Evolutionary conservation across 2,888 invertebrate genomes (phyloP).

Genomic region (Tethea ocularis): DNA sequence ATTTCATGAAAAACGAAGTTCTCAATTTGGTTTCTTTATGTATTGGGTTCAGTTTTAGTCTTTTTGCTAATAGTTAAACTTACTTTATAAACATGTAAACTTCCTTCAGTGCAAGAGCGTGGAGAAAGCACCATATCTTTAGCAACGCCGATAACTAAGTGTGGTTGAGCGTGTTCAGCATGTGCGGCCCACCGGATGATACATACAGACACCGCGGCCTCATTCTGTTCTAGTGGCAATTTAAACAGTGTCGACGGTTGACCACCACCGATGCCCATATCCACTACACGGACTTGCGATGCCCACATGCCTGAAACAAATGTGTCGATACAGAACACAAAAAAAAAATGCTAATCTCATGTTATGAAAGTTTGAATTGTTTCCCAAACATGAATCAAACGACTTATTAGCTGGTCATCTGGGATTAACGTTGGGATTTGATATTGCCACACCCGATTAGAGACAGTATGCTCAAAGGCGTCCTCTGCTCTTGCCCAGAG

Average conservation of each 20-base stretch:
- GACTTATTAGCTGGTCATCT: constrained; percentile 63
- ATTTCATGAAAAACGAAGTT: not conserved
- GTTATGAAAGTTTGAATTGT: constrained; percentile 40
- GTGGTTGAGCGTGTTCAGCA: constrained; percentile 68
- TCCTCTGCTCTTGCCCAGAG: constrained; percentile 80
- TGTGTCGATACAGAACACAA: not conserved
- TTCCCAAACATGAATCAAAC: constrained; percentile 80
- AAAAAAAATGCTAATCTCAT: not conserved
- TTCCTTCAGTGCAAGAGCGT: constrained; percentile 91
- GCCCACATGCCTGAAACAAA: constrained; percentile 94
- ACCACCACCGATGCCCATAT: constrained; percentile 86
- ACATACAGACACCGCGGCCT: constrained; percentile 95
- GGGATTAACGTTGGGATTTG: constrained; percentile 79
- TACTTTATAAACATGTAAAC: constrained; percentile 93
- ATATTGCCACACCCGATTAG: constrained; percentile 81
- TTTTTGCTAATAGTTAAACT: not conserved
- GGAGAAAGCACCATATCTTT: constrained; percentile 96
- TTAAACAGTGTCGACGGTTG: constrained; percentile 90
- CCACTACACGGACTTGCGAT: constrained; percentile 93
- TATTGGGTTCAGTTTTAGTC: too few relatives aligned
- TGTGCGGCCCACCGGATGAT: constrained; percentile 90
- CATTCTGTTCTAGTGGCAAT: constrained; percentile 96
- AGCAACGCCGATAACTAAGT: constrained; percentile 95
- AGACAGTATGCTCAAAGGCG: constrained; percentile 64
- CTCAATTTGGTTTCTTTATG: too few relatives aligned